These are phyloP conservation scores for Sebastes ruberrimus DNA, from an alignment of 2,797 vertebrate genomes.

Conservation along the genomic window DNA sequence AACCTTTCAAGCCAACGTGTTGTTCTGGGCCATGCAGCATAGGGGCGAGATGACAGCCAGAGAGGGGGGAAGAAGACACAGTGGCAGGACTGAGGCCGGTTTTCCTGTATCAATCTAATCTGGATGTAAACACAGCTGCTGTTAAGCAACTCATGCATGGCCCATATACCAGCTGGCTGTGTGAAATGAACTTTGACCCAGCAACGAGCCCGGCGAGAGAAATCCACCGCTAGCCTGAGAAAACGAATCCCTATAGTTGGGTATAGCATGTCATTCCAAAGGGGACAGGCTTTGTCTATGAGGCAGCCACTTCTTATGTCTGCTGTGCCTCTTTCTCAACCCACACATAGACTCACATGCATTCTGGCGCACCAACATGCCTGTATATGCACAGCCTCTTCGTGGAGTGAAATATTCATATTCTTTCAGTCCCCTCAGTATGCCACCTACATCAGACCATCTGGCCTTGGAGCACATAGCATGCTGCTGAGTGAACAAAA, in stretches of 20 bases:
- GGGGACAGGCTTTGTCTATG: conserved; percentile 28
- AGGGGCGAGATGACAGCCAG: conserved; percentile 79
- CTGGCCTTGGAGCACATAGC: conserved; percentile 58
- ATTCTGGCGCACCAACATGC: conserved; percentile 3
- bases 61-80: conserved; percentile 55
- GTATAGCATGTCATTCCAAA: conserved; percentile 45
- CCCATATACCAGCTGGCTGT: conserved; percentile 80
- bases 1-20: conserved; percentile 62
- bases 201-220: conserved; percentile 46
- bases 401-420: conserved; percentile 72
- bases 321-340: conserved; percentile 33
- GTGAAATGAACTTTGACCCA: conserved; percentile 78
- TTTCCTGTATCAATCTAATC: conserved; percentile 72
- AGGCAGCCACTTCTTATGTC: conserved; percentile 37
- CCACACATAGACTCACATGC: conserved; percentile 26
- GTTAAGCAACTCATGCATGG: conserved; percentile 83
- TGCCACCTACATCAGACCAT: conserved; percentile 72
- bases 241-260: conserved; percentile 51
- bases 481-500: conserved; percentile 60
- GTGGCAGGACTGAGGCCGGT: conserved; percentile 55
- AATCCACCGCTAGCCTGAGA: conserved; percentile 30
- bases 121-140: conserved; percentile 91
- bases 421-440: conserved; percentile 59
- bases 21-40: conserved; percentile 65
- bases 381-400: conserved; percentile 10